These are phyloP conservation scores for Tiliacea citrago DNA, from an alignment of 2,888 invertebrate species.

Conservation along the genomic window DNA sequence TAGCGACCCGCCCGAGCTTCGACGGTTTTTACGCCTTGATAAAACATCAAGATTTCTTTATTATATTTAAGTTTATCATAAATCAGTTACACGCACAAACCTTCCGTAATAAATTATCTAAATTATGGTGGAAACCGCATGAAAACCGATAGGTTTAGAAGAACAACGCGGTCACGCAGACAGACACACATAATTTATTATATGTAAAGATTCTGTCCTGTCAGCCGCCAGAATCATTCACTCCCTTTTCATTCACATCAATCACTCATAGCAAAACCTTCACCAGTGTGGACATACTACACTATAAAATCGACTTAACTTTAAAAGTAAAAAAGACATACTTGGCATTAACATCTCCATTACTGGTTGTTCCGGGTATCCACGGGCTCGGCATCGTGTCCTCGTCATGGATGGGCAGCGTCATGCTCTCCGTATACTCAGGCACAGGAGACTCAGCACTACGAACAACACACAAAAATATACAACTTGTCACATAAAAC, in stretches of 20 bases:
- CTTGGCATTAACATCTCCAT: conserved; percentile 65
- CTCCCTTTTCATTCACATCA: neutral
- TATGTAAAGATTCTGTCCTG: neutral
- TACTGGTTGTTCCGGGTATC: conserved; percentile 74
- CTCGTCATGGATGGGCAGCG: conserved; percentile 74
- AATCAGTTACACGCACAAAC: too few species aligned
- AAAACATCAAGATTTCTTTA: too few species aligned
- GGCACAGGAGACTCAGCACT: conserved; percentile 59
- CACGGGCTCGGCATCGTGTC: conserved; percentile 80
- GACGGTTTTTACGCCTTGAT: too few species aligned
- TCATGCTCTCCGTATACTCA: conserved; percentile 52
- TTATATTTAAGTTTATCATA: too few species aligned
- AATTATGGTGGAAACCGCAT: too few species aligned
- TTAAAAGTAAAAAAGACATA: conserved; percentile 25
- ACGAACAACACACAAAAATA: conserved; percentile 31
- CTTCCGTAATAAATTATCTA: too few species aligned
- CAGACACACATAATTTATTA: too few species aligned
- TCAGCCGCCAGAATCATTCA: neutral
- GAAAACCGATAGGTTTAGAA: too few species aligned
- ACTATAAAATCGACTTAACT: neutral
- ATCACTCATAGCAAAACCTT: neutral
- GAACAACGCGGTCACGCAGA: too few species aligned
- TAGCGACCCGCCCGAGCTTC: too few species aligned
- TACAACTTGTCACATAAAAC: neutral
- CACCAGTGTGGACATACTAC: neutral